Conservation (phyloP, 2,113 vertebrate genomes). For the Myotis brandtii region DNA sequence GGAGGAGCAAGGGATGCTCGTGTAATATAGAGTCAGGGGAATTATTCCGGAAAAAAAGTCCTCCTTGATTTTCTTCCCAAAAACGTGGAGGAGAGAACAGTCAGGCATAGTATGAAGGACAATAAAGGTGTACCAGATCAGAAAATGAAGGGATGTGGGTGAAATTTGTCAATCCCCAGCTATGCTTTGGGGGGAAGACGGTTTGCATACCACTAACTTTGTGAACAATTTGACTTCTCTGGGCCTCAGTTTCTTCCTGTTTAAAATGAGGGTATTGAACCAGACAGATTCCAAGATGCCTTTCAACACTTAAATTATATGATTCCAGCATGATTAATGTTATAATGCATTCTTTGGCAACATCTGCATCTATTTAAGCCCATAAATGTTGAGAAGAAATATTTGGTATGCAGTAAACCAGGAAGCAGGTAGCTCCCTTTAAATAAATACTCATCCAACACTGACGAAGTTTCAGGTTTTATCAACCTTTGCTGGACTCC, state of each 20-base stretch:
- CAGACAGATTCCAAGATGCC: constrained; percentile 45
- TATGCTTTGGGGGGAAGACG: neutral
- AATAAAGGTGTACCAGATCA: neutral
- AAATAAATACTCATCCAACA: constrained; percentile 60
- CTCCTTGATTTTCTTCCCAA: neutral
- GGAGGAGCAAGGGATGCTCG: neutral
- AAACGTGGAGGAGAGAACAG: neutral
- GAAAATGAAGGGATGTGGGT: neutral
- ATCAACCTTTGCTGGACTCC: constrained; percentile 48
- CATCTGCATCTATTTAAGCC: constrained; percentile 82
- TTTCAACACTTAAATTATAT: constrained; percentile 63
- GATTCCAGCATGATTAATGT: constrained; percentile 68
- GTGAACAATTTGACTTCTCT: neutral
- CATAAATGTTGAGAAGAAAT: constrained; percentile 78
- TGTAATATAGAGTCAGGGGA: neutral
- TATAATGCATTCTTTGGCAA: constrained; percentile 75
- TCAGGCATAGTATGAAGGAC: neutral
- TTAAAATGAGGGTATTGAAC: constrained; percentile 29
- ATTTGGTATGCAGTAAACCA: constrained; percentile 75
- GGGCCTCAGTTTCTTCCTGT: constrained; percentile 41
- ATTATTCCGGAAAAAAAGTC: neutral
- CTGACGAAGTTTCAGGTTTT: constrained; percentile 55
- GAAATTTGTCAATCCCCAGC: neutral
- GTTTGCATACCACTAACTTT: neutral
- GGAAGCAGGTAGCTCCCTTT: constrained; percentile 78